Base-by-base conservation (phyloP, 2,797 vertebrate genomes). In the Myripristis jacobus region DNA sequence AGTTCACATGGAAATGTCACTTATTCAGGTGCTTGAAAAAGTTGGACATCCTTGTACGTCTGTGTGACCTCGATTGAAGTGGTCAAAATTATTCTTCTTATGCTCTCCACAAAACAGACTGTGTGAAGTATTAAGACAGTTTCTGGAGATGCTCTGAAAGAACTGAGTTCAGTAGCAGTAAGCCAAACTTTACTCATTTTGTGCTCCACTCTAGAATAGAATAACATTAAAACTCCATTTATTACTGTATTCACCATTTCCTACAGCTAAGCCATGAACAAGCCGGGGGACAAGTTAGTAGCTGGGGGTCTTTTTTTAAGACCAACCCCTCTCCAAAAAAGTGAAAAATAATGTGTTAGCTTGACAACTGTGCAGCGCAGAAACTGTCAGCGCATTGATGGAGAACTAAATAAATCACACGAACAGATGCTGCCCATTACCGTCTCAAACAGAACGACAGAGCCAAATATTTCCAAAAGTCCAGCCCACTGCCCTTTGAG, bases 341-440 rank as follows among this genome's bases (percentile, higher is more conserved):
- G 31, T 55, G 55, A 73, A 66, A 77, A 36, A 70, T 75, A 52
- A 60, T 66, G 56, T 79, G 61, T 52, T 68, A 69, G 67, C 44
- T 48, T 60, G 75, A 77, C 68, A 66, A 52, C 43, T 24, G 6
- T 25, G 41, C 53, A 62, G 63, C 36, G 64, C 44, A 63, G 59
- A 61, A 60, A 58, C 50, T 66, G 54, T 47, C 52, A 64, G 29
- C 38, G 51, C 51, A 34, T 29, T 68, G 43, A 73, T 55, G 22
- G 41, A 77, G 71, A 78, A 57, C 53, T 48, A 56, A 66, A 86
- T 80, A 61, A 73, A 77, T 77, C 52, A 21, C 38, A 73, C 25
- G 34, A 41, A 4, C 11, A 16, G 46, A 18, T 6, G 3, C n/a
- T 6, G 53, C 68, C 64, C 72, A 76, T 62, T 61, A 54, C 22